These are phyloP conservation scores for Colletes collaris DNA, from an alignment of 2,888 invertebrate species.

Conservation along the genomic window DNA sequence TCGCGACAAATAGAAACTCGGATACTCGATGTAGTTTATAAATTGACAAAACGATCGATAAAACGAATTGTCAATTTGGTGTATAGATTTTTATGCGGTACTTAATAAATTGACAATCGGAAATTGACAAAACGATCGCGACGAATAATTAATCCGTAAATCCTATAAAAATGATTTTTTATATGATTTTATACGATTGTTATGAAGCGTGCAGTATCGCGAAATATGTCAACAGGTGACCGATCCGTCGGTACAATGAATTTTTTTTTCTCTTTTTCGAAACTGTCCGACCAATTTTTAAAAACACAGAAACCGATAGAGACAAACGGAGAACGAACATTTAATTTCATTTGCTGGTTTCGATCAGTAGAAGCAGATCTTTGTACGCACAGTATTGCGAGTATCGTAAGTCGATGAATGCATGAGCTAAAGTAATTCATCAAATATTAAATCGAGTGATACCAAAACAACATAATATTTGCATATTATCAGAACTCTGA, in stretches of 20 bases:
- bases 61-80: too few relatives aligned
- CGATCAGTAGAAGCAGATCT: neutral
- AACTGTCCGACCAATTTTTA: neutral
- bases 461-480: too few relatives aligned
- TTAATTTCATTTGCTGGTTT: neutral
- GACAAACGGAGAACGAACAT: neutral
- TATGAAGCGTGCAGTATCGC: too few relatives aligned
- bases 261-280: neutral
- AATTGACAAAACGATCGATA: too few relatives aligned
- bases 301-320: neutral
- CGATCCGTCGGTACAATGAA: neutral
- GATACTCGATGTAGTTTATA: too few relatives aligned
- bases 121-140: neutral
- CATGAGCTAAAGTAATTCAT: too few relatives aligned
- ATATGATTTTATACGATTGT: too few relatives aligned
- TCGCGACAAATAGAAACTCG: too few relatives aligned
- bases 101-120: too few relatives aligned
- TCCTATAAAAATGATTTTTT: neutral
- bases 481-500: too few relatives aligned
- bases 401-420: neutral
- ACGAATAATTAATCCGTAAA: neutral
- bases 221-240: neutral
- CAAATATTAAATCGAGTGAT: too few relatives aligned
- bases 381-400: neutral
- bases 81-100: too few relatives aligned